Evolutionary conservation across 1,140 invertebrate species (phyloP).

Genomic region (Neotoxoptera formosana): DNA sequence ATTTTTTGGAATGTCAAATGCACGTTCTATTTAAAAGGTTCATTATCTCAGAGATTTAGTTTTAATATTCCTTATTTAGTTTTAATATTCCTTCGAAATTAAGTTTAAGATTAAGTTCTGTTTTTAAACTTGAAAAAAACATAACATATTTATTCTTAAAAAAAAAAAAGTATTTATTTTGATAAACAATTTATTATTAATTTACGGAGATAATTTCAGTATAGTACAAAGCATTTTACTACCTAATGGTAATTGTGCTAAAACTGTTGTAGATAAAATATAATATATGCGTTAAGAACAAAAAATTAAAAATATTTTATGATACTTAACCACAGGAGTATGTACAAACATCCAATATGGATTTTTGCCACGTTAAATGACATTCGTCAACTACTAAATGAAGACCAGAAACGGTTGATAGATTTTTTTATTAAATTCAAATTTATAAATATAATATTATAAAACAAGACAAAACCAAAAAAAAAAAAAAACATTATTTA

Average conservation of each 20-base stretch:
- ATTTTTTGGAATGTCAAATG: constrained; percentile 14
- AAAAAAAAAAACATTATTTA: not conserved
- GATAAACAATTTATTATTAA: not conserved
- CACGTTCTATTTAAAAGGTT: not conserved
- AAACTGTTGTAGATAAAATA: not conserved
- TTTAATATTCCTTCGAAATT: not conserved
- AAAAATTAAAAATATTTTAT: too few relatives aligned
- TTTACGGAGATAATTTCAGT: not conserved
- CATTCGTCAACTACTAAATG: too few relatives aligned
- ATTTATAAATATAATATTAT: too few relatives aligned
- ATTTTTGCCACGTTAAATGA: too few relatives aligned
- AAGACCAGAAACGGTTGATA: too few relatives aligned
- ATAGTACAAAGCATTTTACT: not conserved
- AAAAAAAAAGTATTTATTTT: not conserved
- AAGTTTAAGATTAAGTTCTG: not conserved
- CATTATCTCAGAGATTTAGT: not conserved
- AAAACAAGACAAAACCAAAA: too few relatives aligned
- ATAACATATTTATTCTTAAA: not conserved
- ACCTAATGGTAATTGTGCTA: not conserved
- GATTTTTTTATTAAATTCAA: too few relatives aligned
- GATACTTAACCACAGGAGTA: too few relatives aligned
- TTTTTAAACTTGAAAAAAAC: not conserved
- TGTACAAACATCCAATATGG: too few relatives aligned
- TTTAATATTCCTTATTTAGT: constrained; percentile 5
- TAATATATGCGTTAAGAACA: not conserved